phyloP scores from a whole-genome alignment of 2,113 vertebrate genomes.

The Strix uralensis region DNA sequence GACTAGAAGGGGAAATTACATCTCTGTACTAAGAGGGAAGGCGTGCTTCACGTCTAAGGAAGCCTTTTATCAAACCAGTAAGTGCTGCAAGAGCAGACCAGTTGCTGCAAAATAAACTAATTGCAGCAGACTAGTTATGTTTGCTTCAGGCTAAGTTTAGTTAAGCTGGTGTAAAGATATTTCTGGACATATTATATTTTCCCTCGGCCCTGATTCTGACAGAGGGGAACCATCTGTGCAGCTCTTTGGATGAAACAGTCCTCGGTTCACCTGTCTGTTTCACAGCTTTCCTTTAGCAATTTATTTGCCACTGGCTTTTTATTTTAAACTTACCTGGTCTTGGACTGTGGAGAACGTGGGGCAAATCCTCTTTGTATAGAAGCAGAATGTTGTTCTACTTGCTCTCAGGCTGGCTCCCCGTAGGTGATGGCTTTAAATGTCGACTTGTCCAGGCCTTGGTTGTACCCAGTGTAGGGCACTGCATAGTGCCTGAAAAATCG shows the following conservation, averaged over 20 bases:
- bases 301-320: background rate
- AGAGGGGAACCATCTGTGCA: background rate
- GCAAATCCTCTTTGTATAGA: background rate
- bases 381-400: background rate
- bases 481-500: background rate
- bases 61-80: background rate
- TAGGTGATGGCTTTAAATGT: background rate
- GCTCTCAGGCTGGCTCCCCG: background rate
- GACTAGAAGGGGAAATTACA: slow-evolving; percentile 57
- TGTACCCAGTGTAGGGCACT: background rate
- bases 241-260: background rate
- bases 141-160: background rate
- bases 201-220: background rate
- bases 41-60: background rate
- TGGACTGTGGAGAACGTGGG: background rate
- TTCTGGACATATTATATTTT: background rate
- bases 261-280: background rate
- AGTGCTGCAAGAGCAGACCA: background rate
- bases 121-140: background rate
- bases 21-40: background rate
- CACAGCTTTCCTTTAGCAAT: background rate
- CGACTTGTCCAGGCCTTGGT: background rate
- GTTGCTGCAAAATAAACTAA: background rate
- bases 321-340: background rate
- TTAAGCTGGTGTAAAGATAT: background rate